phyloP scores from a whole-genome alignment of 2,797 vertebrate species.

The Emys orbicularis region DNA sequence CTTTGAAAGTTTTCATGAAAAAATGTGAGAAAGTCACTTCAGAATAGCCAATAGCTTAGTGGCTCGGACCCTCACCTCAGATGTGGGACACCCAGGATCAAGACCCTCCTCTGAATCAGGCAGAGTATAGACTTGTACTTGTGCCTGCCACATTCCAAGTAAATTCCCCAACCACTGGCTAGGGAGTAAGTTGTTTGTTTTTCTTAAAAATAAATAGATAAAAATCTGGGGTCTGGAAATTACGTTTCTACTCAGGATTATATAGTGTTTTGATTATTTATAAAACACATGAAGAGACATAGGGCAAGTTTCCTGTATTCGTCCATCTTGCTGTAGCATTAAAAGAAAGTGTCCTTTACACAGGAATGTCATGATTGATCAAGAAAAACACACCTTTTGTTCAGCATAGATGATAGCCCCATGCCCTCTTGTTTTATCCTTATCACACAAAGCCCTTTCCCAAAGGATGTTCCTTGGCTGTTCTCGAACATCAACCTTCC shows the following conservation, averaged over 20 bases:
- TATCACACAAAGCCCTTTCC: neutral
- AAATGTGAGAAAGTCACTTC: neutral
- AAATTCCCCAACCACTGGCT: neutral
- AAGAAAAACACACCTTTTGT: neutral
- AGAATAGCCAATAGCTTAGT: neutral
- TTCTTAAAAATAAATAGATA: neutral
- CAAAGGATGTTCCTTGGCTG: neutral
- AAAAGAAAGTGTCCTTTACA: neutral
- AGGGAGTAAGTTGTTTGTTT: neutral
- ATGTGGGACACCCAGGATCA: neutral
- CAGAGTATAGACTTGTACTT: neutral
- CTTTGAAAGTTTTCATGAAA: neutral
- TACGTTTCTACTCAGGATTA: neutral
- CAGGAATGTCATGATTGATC: neutral
- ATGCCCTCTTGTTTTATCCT: neutral
- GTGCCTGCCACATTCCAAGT: neutral
- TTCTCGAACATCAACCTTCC: neutral
- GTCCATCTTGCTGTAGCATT: neutral
- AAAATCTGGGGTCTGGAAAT: neutral
- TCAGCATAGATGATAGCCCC: neutral
- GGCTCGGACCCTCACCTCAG: neutral
- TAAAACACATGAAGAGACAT: neutral
- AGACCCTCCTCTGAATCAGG: neutral
- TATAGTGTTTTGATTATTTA: neutral
- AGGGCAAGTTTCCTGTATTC: constrained; percentile 12